Conservation (phyloP, 2,113 vertebrate species). For the Guaruba guarouba region DNA sequence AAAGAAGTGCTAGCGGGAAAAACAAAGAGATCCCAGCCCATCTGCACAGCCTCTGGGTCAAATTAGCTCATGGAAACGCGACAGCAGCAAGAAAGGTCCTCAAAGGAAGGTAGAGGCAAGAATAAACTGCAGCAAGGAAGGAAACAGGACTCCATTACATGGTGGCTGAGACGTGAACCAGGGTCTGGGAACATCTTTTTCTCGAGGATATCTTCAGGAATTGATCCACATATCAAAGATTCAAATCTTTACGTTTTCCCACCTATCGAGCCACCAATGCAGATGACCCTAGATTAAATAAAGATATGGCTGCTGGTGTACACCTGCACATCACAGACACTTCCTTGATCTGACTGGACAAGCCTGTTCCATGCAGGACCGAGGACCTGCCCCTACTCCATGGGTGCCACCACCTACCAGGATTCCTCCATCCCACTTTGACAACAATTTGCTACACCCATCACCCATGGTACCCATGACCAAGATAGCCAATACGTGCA, state of each 20-base stretch:
- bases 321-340: background rate
- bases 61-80: background rate
- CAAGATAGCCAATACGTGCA: rapidly evolving
- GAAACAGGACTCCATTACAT: background rate
- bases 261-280: background rate
- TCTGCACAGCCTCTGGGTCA: background rate
- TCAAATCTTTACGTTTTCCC: background rate
- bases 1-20: background rate
- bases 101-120: background rate
- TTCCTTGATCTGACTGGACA: background rate
- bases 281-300: background rate
- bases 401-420: background rate
- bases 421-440: background rate
- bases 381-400: background rate
- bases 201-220: background rate
- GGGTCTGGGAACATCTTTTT: background rate
- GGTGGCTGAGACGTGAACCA: rapidly evolving
- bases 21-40: background rate
- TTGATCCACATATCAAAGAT: background rate
- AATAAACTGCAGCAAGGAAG: background rate
- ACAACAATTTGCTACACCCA: background rate
- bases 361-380: background rate
- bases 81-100: slow-evolving; percentile 17
- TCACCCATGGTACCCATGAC: background rate
- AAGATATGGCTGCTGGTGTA: background rate